Conservation (phyloP, 2,888 invertebrate species). For the Mesorhabditis spiculigera region DNA sequence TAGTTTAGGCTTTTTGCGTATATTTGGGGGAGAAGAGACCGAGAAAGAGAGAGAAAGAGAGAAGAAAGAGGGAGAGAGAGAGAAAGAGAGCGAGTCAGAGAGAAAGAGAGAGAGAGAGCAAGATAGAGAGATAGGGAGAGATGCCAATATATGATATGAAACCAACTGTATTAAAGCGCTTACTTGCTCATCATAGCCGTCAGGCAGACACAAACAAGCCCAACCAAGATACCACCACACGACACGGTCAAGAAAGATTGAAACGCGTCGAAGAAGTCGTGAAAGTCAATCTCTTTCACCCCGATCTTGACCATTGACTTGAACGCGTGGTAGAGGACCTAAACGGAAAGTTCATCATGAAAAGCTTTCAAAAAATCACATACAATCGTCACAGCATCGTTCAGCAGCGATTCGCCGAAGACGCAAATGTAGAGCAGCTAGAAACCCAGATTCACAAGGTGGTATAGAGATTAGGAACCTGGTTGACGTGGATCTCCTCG, state of each 20-base stretch:
- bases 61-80: too few relatives aligned
- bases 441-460: not conserved
- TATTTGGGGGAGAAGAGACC: too few relatives aligned
- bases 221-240: conserved; percentile 48
- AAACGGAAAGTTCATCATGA: not conserved
- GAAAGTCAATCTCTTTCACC: conserved; percentile 29
- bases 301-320: conserved; percentile 44
- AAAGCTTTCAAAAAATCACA: conserved; percentile 8
- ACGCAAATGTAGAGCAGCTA: conserved; percentile 76
- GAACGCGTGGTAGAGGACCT: conserved; percentile 50
- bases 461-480: conserved; percentile 14
- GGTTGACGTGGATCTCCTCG: conserved; percentile 55
- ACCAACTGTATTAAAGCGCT: not conserved
- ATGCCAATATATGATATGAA: too few relatives aligned
- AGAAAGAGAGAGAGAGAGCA: too few relatives aligned
- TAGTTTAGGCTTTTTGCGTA: too few relatives aligned
- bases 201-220: conserved; percentile 39
- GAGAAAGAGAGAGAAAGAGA: too few relatives aligned
- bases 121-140: too few relatives aligned
- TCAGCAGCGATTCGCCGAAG: conserved; percentile 92
- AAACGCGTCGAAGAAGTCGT: conserved; percentile 39
- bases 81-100: too few relatives aligned
- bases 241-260: conserved; percentile 48
- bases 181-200: conserved; percentile 46
- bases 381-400: conserved; percentile 86